Conservation (phyloP, 2,113 vertebrate genomes). For the Rhinoderma darwinii region DNA sequence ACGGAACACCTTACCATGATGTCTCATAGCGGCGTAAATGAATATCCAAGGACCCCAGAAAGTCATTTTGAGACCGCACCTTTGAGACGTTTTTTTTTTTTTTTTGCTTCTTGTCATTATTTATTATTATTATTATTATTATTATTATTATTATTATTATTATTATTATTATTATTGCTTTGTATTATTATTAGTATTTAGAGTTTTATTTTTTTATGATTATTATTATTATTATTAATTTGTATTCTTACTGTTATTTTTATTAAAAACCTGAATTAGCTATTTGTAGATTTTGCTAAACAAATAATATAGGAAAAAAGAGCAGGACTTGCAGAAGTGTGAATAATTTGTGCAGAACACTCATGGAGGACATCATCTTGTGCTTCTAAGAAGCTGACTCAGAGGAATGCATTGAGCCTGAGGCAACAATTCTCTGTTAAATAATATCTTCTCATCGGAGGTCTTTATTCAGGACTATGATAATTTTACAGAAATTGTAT, state of each 20-base stretch:
- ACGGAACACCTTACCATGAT: too few species aligned
- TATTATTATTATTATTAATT: background rate
- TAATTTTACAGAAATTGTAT: background rate
- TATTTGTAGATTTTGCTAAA: background rate
- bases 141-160: too few species aligned
- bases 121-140: too few species aligned
- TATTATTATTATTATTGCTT: too few species aligned
- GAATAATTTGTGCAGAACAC: background rate
- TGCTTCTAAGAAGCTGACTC: constrained; percentile 19
- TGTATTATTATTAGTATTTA: too few species aligned
- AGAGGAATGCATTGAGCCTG: constrained; percentile 9
- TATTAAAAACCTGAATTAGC: background rate
- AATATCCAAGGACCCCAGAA: too few species aligned
- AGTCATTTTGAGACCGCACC: too few species aligned
- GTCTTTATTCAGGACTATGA: background rate
- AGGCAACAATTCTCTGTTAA: constrained; percentile 1
- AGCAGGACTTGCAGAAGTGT: background rate
- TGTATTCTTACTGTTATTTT: background rate
- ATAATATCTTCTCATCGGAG: constrained; percentile 5
- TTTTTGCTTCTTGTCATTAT: too few species aligned
- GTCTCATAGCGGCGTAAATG: too few species aligned
- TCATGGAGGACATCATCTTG: background rate
- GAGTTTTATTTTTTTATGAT: too few species aligned
- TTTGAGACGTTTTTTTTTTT: too few species aligned
- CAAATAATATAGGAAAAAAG: background rate